Evolutionary conservation across 2,888 invertebrate species (phyloP).

Genomic region (Leptothorax acervorum): DNA sequence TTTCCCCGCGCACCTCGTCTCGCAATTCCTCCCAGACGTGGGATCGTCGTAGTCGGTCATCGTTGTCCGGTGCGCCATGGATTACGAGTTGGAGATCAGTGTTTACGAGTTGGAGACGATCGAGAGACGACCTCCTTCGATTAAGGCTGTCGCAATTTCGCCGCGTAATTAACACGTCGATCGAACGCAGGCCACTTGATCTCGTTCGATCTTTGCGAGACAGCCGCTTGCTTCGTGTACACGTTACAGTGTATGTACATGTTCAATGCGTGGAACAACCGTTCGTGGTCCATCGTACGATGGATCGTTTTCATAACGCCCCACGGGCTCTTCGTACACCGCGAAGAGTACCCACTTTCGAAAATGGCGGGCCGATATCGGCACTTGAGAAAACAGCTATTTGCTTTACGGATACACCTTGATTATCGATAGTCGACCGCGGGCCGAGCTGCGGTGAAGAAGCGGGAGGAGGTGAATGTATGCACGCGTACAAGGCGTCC

Average conservation of each 20-base stretch:
- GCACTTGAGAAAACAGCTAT: conserved; percentile 73
- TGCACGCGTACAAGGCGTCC: conserved; percentile 19
- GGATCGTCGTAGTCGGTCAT: conserved; percentile 36
- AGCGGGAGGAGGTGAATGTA: conserved; percentile 28
- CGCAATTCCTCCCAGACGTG: conserved; percentile 54
- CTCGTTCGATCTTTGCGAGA: conserved; percentile 14
- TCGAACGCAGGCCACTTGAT: conserved; percentile 26
- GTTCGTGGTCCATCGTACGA: conserved; percentile 8
- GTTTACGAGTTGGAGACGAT: conserved; percentile 70
- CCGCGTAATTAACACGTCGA: conserved; percentile 73
- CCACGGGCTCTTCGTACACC: conserved; percentile 35
- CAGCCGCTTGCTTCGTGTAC: conserved; percentile 50
- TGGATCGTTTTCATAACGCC: conserved; percentile 44
- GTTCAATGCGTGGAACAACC: not conserved
- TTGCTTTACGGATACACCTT: conserved; percentile 74
- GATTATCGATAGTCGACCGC: conserved; percentile 73
- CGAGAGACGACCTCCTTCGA: conserved; percentile 68
- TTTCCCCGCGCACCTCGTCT: conserved; percentile 49
- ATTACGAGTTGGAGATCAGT: conserved; percentile 63
- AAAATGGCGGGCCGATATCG: conserved; percentile 62
- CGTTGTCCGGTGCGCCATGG: conserved; percentile 24
- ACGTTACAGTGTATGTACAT: not conserved
- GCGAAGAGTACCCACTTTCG: conserved; percentile 58
- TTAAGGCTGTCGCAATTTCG: conserved; percentile 59
- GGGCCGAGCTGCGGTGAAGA: conserved; percentile 31